Evolutionary conservation across 2,888 invertebrate species (phyloP), one percentile per base, ranked within the genome.

Genomic region (Calliphora vomitoria): DNA sequence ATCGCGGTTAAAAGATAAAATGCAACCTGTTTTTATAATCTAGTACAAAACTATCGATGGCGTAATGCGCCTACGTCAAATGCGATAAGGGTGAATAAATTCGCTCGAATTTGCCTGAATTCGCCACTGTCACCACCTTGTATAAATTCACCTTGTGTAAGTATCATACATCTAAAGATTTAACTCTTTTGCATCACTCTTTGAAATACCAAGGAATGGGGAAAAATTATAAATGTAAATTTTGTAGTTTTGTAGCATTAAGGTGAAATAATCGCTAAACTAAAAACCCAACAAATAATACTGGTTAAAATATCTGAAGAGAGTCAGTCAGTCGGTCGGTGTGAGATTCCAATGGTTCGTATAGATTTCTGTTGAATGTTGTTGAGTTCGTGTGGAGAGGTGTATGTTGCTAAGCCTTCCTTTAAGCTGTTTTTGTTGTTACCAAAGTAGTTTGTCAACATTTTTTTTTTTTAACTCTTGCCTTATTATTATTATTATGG

Each of bases 381-480:
- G 50, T 82, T 82, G 68, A 25, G 31, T 38, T 44, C 20, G 41
- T 3, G 5, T 3, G 69, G 53, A 53, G 60, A 35, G 50, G 25
- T 35, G 41, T 53, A 69, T 85, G 80, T 85, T 80, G 85, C 80
- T 75, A 85, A 85, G 75, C 75, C 69, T 81, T 35, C 35, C 44
- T 71, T 81, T 75, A 75, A 85, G 80, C 60, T 74, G 79, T 44
- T 31, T 60, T 71, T 83, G 64, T 69, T 82, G 60, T 75, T 64
- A 55, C 72, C 69, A 87, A 87, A 87, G 87, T 79, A 58, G 87
- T 85, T 87, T 85, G 85, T 87, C 87, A 87, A 85, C 87, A 87
- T 87, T 87, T 87, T 87, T 87, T 87, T 87, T 84, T 20, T 25
- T 6, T 47, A 82, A 35, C 83, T 83, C 20, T 78, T 74, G 44